Evolutionary conservation across 2,888 invertebrate species (phyloP), one percentile per base, ranked within the genome.

Genomic region (Baronia brevicornis): DNA sequence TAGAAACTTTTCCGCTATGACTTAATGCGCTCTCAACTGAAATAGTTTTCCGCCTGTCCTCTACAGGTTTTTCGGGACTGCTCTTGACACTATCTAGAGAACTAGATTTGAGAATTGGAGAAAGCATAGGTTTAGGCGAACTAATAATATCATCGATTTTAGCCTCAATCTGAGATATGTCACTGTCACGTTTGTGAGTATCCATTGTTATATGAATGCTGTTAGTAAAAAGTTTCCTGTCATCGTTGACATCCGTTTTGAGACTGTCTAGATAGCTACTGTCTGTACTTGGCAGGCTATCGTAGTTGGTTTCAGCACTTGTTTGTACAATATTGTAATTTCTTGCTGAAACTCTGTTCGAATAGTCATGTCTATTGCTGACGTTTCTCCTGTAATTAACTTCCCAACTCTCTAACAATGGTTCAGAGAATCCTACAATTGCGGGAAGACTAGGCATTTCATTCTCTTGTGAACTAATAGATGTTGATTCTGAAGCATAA

Each of bases 31-130:
- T 85, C 48, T 85, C 86, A 4, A 80, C 79, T 3, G 86, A 85
- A 46, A 82, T 73, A 1, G 86, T 84, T 51, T 85, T 85, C 19
- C 80, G 57, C 54, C 75, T 74, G 39, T 79, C 80, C 12, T 84
- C 85, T 10, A 62, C 58, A 21, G 65, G 61, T 44, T 73, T 82
- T 43, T 86, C 86, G 5, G 86, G 82, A 44, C 86, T 80, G 58
- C 87, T 84, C 50, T 87, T 86, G 46, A 88, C 75, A 49, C 87
- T 87, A 60, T 88, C 88, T 59, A 88, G 70, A 34, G 88, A 88
- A 62, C 65, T 85, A 51, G 84, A 79, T 51, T 84, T 84, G 61
- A 80, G 71, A 67, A 79, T 77, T 60, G 80, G 71, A 38, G 79
- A 60, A 48, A 82, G 75, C 37, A 84, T 65, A 38, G 85, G 84